Percentiles rank a stretch among this genome's conserved stretches.
Evolutionary conservation across 2,797 vertebrate species (phyloP).

Genomic region (Alosa sapidissima): DNA sequence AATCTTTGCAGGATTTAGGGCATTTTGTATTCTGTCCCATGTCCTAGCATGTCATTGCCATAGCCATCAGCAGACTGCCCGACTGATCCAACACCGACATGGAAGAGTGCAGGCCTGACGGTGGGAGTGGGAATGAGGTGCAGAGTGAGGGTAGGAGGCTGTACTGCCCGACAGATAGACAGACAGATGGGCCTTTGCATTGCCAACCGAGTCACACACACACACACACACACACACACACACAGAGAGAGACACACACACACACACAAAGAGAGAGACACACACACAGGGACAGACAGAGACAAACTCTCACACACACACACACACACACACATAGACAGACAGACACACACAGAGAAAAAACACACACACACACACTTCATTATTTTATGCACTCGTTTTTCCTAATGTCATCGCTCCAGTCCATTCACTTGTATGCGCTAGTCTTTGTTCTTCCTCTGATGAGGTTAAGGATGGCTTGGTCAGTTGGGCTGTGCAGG

Average conservation of each 20-base stretch:
- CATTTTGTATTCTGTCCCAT: not conserved
- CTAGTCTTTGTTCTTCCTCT: not conserved
- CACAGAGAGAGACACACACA: not conserved
- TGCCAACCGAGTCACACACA: slow-evolving; percentile 1
- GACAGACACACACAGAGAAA: not conserved
- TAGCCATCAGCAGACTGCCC: not conserved
- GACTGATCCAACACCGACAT: not conserved
- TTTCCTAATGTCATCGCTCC: not conserved
- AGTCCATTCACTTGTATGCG: not conserved
- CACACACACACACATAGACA: not conserved
- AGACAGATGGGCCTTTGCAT: not conserved
- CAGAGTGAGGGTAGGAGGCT: not conserved
- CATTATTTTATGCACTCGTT: not conserved
- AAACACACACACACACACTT: slow-evolving; percentile 2
- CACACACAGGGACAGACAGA: too few species aligned
- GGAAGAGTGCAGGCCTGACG: not conserved
- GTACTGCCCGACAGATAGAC: not conserved
- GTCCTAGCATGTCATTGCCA: not conserved
- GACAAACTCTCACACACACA: too few species aligned
- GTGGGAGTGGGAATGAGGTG: not conserved
- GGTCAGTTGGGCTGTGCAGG: not conserved
- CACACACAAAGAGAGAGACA: too few species aligned
- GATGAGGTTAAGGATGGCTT: not conserved
- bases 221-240: not conserved
- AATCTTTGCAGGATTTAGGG: not conserved